Evolutionary conservation across 2,797 vertebrate species (phyloP).

Genomic region (Loris lydekkerianus): DNA sequence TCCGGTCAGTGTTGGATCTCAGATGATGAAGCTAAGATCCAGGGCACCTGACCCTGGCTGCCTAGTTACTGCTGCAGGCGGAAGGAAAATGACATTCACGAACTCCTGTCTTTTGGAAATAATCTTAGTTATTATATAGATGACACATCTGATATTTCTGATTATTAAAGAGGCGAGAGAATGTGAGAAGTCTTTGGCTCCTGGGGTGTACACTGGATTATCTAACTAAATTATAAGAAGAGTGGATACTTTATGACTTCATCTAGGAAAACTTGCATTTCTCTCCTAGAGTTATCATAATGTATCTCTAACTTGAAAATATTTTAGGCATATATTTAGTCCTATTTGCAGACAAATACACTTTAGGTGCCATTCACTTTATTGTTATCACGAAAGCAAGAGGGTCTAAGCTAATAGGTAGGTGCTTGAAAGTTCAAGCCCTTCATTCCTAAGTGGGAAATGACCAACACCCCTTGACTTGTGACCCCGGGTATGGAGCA

Average conservation of each 20-base stretch:
- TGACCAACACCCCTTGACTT: neutral
- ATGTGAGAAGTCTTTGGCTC: neutral
- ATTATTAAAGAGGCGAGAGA: neutral
- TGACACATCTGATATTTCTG: conserved; percentile 26
- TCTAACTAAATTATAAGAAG: neutral
- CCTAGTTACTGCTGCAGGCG: neutral
- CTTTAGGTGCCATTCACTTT: conserved; percentile 20
- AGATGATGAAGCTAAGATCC: neutral
- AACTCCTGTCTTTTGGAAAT: neutral
- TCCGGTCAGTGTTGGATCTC: neutral
- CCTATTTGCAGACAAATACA: neutral
- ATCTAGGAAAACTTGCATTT: conserved; percentile 30
- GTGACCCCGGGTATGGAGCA: neutral
- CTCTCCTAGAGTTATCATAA: neutral
- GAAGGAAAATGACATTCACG: neutral
- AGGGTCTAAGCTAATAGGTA: neutral
- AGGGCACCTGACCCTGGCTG: neutral
- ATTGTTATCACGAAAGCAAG: neutral
- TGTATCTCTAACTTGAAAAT: conserved; percentile 34
- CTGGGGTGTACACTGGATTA: neutral
- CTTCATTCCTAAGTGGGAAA: neutral
- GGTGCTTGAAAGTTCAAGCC: neutral
- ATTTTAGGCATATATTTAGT: conserved; percentile 48
- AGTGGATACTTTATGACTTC: neutral
- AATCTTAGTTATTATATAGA: neutral